phyloP scores from a whole-genome alignment of 2,797 vertebrate species.

The Sebastes oblongus region DNA sequence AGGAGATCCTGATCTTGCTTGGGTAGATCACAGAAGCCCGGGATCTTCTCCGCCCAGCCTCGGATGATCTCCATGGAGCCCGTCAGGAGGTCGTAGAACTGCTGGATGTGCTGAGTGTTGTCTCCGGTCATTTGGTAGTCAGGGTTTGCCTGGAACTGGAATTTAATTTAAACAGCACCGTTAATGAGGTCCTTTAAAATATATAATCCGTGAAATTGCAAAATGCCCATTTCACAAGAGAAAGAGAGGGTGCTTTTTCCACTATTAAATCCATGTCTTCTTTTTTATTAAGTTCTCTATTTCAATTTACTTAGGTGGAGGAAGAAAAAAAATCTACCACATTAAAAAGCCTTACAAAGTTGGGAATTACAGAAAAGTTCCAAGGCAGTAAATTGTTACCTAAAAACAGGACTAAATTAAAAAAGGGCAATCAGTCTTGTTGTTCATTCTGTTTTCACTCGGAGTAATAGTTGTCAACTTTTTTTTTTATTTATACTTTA shows the following conservation, averaged over 20 bases:
- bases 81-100: conserved; percentile 98
- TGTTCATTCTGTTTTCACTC: not conserved
- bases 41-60: conserved; percentile 98
- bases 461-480: not conserved
- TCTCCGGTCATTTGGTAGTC: conserved; percentile 98
- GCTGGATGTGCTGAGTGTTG: conserved; percentile 98
- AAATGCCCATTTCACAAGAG: conserved; percentile 82
- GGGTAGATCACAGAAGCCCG: conserved; percentile 92
- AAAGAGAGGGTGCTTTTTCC: conserved; percentile 79
- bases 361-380: conserved; percentile 61
- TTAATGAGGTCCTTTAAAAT: conserved; percentile 95
- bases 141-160: conserved; percentile 99
- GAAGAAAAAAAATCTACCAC: conserved; percentile 67
- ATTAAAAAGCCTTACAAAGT: conserved; percentile 71
- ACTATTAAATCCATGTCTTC: conserved; percentile 88
- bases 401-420: conserved; percentile 36
- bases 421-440: conserved; percentile 23
- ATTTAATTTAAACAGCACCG: conserved; percentile 88
- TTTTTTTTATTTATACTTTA: no score
- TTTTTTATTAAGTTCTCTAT: conserved; percentile 86
- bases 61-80: conserved; percentile 99
- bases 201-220: conserved; percentile 97
- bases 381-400: conserved; percentile 45
- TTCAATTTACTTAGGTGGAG: conserved; percentile 81
- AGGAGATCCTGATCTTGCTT: conserved; percentile 97